Evolutionary conservation across 2,113 vertebrate species (phyloP).

Genomic region (Pavo muticus): DNA sequence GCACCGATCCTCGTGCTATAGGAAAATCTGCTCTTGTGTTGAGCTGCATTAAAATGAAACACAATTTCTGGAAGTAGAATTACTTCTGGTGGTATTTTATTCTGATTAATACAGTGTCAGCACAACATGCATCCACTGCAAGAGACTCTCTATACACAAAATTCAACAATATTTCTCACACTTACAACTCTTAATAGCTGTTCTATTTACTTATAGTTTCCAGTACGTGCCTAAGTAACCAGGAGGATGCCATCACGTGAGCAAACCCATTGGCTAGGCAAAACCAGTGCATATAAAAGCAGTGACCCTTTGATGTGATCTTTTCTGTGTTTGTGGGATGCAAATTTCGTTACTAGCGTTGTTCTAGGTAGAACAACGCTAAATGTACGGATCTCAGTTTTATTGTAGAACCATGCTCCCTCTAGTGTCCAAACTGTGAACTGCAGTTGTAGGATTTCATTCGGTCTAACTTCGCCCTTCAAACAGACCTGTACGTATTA

Average conservation of each 20-base stretch:
- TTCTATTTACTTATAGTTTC: neutral
- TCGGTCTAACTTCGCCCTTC: fast-evolving
- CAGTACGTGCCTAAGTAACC: neutral
- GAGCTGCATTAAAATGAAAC: neutral
- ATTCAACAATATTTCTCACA: neutral
- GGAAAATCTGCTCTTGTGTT: neutral
- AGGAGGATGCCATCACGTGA: neutral
- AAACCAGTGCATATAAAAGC: neutral
- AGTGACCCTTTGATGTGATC: neutral
- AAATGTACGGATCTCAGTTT: neutral
- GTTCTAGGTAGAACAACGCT: no score
- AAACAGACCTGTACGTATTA: neutral
- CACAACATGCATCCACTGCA: neutral
- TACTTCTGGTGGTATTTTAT: neutral
- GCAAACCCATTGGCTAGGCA: neutral
- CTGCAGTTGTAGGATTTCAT: neutral
- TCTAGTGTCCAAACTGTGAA: neutral
- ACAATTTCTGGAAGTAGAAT: neutral
- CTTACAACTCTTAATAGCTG: neutral
- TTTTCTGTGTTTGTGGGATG: fast-evolving
- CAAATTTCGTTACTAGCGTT: neutral
- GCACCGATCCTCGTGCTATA: fast-evolving
- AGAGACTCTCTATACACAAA: neutral
- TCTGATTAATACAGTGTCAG: neutral
- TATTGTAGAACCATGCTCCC: neutral